Percentiles rank a stretch among this genome's conserved stretches.
These are phyloP conservation scores for Plagodis dolabraria DNA, from an alignment of 2,888 invertebrate species.

Conservation along the genomic window DNA sequence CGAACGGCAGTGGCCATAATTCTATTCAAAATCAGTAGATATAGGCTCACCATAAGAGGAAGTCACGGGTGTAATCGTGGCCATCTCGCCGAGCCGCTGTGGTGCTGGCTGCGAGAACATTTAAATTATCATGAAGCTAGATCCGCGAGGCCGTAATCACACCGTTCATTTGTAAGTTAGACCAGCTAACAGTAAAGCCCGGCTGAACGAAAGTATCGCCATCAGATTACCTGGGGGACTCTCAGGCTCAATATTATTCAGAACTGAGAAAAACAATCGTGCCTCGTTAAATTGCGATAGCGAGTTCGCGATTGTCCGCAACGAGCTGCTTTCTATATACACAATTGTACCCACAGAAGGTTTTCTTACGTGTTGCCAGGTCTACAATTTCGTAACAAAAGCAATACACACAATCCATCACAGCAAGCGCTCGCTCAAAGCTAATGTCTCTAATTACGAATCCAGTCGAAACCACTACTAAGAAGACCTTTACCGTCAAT, in stretches of 20 bases:
- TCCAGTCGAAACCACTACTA: slow-evolving; percentile 54
- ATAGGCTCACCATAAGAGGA: slow-evolving; percentile 73
- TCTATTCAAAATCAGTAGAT: slow-evolving; percentile 75
- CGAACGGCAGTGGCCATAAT: slow-evolving; percentile 57
- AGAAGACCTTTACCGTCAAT: slow-evolving; percentile 72
- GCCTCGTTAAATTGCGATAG: slow-evolving; percentile 82
- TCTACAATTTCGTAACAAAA: slow-evolving; percentile 36
- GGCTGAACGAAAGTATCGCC: slow-evolving; percentile 75
- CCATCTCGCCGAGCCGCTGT: slow-evolving; percentile 63
- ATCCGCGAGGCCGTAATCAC: slow-evolving; percentile 81
- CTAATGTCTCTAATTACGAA: slow-evolving; percentile 63
- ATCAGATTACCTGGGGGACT: slow-evolving; percentile 74
- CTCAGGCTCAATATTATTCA: slow-evolving; percentile 82
- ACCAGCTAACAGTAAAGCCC: slow-evolving; percentile 74
- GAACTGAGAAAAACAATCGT: slow-evolving; percentile 84
- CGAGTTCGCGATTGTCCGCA: slow-evolving; percentile 70
- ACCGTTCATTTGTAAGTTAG: slow-evolving; percentile 81
- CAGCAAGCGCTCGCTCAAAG: slow-evolving; percentile 51
- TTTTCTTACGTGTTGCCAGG: slow-evolving; percentile 31
- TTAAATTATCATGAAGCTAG: slow-evolving; percentile 81
- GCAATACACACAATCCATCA: slow-evolving; percentile 47
- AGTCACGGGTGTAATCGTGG: slow-evolving; percentile 74
- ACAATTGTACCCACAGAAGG: slow-evolving; percentile 40
- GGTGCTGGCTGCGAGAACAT: slow-evolving; percentile 75
- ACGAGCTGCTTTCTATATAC: slow-evolving; percentile 62